Evolutionary conservation across 2,113 vertebrate species (phyloP).

Genomic region (Rhea americana): DNA sequence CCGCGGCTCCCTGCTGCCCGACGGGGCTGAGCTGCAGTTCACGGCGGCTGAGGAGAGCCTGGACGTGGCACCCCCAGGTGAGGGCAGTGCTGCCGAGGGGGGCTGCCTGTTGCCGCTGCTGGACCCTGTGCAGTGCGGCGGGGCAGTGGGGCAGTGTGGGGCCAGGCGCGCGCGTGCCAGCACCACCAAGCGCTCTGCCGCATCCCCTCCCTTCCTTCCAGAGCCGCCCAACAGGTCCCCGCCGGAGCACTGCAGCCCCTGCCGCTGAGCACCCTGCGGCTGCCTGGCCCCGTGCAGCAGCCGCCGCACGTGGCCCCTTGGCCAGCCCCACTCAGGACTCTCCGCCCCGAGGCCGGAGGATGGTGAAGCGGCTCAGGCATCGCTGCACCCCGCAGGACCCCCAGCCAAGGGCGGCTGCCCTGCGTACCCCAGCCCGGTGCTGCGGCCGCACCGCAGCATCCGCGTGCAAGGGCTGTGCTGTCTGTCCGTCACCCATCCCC

Average conservation of each 20-base stretch:
- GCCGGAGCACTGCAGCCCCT: background rate
- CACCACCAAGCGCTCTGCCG: background rate
- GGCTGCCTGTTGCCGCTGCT: background rate
- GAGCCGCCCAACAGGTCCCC: background rate
- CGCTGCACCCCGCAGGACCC: background rate
- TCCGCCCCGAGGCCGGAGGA: background rate
- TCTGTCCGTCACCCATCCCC: background rate
- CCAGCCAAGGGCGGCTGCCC: background rate
- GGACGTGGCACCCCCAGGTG: background rate
- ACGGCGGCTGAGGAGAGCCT: background rate
- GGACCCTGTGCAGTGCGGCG: background rate
- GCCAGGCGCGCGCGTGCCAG: background rate
- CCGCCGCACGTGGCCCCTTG: background rate
- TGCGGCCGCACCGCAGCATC: background rate
- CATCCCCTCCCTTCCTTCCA: background rate
- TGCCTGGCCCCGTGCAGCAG: background rate
- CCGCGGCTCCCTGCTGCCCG: conserved; percentile 79
- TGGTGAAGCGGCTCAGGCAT: background rate
- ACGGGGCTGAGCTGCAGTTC: conserved; percentile 73
- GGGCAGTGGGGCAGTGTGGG: background rate
- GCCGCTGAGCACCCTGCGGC: background rate
- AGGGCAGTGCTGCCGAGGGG: rapidly evolving
- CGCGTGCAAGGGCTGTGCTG: background rate
- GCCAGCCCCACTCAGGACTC: conserved; percentile 30
- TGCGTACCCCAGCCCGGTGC: background rate